Evolutionary conservation across 2,113 vertebrate species (phyloP).

Genomic region (Propithecus coquereli): DNA sequence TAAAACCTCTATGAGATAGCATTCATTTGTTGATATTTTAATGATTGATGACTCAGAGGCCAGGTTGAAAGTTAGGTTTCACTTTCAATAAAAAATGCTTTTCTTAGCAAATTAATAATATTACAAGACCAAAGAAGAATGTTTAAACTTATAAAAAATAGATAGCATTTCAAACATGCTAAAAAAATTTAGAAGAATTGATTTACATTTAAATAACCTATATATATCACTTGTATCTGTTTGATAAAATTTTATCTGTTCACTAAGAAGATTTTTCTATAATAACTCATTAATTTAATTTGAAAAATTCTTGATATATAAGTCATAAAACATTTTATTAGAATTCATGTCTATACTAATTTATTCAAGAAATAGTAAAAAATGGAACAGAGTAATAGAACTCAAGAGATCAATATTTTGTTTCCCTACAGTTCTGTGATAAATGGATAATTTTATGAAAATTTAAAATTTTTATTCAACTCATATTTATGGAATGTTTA

Average conservation of each 20-base stretch:
- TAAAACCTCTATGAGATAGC: background rate
- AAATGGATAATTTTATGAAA: background rate
- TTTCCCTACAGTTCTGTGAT: background rate
- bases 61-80: background rate
- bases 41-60: background rate
- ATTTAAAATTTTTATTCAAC: background rate
- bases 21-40: background rate
- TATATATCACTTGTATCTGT: background rate
- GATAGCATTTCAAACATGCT: background rate
- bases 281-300: background rate
- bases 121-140: background rate
- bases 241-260: background rate
- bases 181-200: background rate
- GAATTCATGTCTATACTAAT: background rate
- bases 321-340: background rate
- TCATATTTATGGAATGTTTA: background rate
- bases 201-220: background rate
- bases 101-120: slow-evolving; percentile 12
- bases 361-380: background rate
- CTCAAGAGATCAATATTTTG: background rate
- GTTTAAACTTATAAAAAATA: background rate
- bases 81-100: background rate
- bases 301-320: background rate
- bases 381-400: background rate
- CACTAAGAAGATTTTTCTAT: background rate